phyloP scores from a whole-genome alignment of 2,797 vertebrate genomes.

The Acipenser transmontanus region DNA sequence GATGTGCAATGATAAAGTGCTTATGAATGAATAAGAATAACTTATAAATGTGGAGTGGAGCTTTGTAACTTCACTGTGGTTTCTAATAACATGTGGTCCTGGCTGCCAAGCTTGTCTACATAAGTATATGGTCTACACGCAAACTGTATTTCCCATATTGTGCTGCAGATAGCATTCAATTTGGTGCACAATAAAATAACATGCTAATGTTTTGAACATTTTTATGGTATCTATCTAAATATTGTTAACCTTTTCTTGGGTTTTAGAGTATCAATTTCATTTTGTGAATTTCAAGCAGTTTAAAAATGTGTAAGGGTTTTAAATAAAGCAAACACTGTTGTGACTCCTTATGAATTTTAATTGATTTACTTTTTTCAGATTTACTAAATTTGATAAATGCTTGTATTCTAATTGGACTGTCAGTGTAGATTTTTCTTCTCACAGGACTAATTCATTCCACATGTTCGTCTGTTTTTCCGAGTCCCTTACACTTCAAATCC shows the following conservation, averaged over 20 bases:
- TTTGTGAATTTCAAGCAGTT: too few relatives aligned
- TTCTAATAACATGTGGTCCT: conserved; percentile 12
- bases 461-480: conserved; percentile 74
- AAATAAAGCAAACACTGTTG: too few relatives aligned
- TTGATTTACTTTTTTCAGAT: conserved; percentile 10
- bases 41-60: not conserved
- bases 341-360: not conserved
- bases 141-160: not conserved
- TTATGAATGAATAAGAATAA: too few relatives aligned
- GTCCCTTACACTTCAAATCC: conserved; percentile 67
- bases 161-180: not conserved
- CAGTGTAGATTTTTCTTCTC: conserved; percentile 67
- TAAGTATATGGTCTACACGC: not conserved
- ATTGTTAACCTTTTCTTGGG: not conserved
- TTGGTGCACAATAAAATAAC: not conserved
- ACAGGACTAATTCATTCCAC: conserved; percentile 74
- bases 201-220: not conserved
- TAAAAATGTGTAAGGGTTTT: too few relatives aligned
- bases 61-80: conserved; percentile 12
- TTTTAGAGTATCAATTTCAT: too few relatives aligned
- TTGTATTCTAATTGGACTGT: conserved; percentile 62
- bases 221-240: conserved; percentile 3
- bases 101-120: conserved; percentile 9
- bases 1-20: too few relatives aligned
- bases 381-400: conserved; percentile 18